Conservation (phyloP, 2,113 vertebrate species). For the Onychostoma macrolepis region DNA sequence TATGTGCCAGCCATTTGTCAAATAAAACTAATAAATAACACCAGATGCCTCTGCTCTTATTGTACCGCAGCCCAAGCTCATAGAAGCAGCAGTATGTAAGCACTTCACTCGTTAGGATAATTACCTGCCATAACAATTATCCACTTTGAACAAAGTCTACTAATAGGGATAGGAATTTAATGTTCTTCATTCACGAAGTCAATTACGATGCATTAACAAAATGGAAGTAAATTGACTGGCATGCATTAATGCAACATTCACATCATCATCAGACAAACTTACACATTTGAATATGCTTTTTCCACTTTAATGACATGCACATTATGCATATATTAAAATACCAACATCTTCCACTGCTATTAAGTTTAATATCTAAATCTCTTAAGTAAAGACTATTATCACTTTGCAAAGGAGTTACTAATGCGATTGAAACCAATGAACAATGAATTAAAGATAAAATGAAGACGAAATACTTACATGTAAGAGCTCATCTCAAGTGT, state of each 20-base stretch:
- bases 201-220: conserved; percentile 13
- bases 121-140: background rate
- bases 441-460: background rate
- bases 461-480: background rate
- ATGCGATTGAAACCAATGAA: background rate
- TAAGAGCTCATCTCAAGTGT: background rate
- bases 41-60: conserved; percentile 12
- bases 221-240: background rate
- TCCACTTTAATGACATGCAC: conserved; percentile 15
- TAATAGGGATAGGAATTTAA: background rate
- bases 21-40: conserved; percentile 52
- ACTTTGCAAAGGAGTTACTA: background rate
- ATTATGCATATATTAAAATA: background rate
- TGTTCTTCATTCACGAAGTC: background rate
- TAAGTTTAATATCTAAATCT: background rate
- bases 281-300: background rate
- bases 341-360: background rate
- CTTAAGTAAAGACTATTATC: background rate
- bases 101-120: background rate
- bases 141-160: background rate
- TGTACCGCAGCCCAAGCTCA: conserved; percentile 28
- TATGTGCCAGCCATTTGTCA: conserved; percentile 28
- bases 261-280: background rate
- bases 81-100: background rate
- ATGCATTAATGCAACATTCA: background rate